Conservation (phyloP, 2,113 vertebrate genomes). For the Xenopus borealis region DNA sequence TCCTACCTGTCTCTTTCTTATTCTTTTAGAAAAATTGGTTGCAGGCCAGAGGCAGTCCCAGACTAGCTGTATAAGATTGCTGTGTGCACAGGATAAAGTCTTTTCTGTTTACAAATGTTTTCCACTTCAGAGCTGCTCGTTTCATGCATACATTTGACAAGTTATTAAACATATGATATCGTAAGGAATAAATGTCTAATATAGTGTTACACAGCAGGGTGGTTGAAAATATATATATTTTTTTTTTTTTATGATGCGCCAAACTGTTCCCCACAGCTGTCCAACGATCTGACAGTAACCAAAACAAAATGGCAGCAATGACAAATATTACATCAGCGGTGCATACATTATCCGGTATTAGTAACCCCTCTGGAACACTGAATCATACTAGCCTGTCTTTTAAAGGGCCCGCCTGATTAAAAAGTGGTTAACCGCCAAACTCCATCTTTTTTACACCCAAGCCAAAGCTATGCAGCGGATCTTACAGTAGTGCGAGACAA, state of each 20-base stretch:
- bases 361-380: not conserved
- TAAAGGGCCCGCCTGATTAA: not conserved
- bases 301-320: constrained; percentile 3
- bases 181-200: not conserved
- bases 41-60: not conserved
- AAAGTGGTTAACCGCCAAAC: not conserved
- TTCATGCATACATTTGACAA: constrained; percentile 1
- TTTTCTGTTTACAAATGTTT: not conserved
- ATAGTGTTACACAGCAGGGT: not conserved
- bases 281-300: constrained; percentile 1
- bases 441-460: constrained; percentile 7
- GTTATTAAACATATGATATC: constrained; percentile 4
- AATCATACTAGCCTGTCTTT: not conserved
- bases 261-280: not conserved
- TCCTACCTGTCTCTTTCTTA: no score
- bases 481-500: constrained; percentile 1
- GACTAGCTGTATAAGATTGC: not conserved
- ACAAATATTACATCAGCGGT: not conserved
- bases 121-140: not conserved
- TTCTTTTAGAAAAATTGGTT: not conserved
- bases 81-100: not conserved
- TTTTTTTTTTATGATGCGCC: not conserved
- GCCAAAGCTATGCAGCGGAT: not conserved
- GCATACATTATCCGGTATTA: not conserved
- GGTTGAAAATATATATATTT: not conserved